A percentile compares a stretch with the other conserved stretches of the same genome.
phyloP scores from a whole-genome alignment of 1,140 invertebrate species.

The Andricus grossulariae region DNA sequence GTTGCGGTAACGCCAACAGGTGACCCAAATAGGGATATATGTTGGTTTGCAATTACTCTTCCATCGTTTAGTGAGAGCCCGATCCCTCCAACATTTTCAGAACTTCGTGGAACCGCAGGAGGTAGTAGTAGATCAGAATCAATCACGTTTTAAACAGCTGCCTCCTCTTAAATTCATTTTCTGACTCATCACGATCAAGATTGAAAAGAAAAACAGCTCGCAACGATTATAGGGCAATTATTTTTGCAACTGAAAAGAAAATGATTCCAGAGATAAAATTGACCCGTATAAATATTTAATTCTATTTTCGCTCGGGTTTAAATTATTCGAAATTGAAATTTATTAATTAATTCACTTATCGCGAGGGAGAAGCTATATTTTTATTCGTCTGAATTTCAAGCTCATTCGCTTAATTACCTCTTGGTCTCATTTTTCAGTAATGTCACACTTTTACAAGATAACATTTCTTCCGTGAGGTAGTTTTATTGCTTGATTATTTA shows the following conservation, averaged over 20 bases:
- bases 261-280: background rate
- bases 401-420: background rate
- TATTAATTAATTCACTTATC: too few relatives aligned
- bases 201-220: constrained; percentile 7
- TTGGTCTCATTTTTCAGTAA: background rate
- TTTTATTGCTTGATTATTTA: constrained; percentile 37
- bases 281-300: too few relatives aligned
- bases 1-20: constrained; percentile 36
- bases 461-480: constrained; percentile 12
- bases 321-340: too few relatives aligned
- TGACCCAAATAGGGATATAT: constrained; percentile 44
- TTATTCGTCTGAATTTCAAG: too few relatives aligned
- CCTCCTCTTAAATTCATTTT: constrained; percentile 1
- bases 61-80: constrained; percentile 40
- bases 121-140: constrained; percentile 14
- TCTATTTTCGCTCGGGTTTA: too few relatives aligned
- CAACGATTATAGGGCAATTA: constrained; percentile 13
- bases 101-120: constrained; percentile 20
- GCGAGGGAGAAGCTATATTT: too few relatives aligned
- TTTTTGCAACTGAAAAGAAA: background rate
- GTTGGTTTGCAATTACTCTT: constrained; percentile 44
- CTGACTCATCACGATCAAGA: constrained; percentile 26
- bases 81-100: constrained; percentile 3
- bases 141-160: constrained; percentile 29
- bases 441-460: constrained; percentile 4